Conservation (phyloP, 2,797 vertebrate genomes). For the Anguilla megastoma region DNA sequence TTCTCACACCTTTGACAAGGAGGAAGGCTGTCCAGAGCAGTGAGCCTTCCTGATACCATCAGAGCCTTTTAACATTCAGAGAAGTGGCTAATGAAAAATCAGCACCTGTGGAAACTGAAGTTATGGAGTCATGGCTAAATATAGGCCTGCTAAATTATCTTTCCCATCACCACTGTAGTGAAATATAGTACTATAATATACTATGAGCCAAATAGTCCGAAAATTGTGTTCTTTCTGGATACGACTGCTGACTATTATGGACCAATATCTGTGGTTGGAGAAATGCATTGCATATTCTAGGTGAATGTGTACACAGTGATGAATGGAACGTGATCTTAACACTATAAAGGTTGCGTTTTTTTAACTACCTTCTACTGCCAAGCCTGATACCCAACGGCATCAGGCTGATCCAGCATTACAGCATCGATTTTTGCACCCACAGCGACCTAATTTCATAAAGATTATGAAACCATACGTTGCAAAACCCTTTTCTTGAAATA, state of each 20-base stretch:
- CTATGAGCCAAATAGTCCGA: not conserved
- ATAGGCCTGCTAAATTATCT: constrained; percentile 45
- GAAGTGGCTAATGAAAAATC: constrained; percentile 46
- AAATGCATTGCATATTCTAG: not conserved
- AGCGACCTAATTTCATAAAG: no score
- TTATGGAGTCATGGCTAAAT: constrained; percentile 42
- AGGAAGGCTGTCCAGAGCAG: constrained; percentile 42
- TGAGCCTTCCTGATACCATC: constrained; percentile 46
- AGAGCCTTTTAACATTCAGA: constrained; percentile 47
- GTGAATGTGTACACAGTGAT: not conserved
- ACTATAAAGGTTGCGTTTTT: no score
- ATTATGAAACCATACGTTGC: no score
- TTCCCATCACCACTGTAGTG: constrained; percentile 54
- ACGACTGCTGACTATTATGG: no score
- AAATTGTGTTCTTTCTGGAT: not conserved
- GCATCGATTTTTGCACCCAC: no score
- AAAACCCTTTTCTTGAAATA: no score
- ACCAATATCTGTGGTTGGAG: no score
- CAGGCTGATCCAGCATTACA: no score
- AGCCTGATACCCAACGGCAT: no score
- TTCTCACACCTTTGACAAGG: constrained; percentile 26
- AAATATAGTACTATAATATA: not conserved
- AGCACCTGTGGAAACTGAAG: constrained; percentile 30
- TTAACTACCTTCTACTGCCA: no score
- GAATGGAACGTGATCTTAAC: not conserved